Percentiles rank a stretch among this genome's conserved stretches.
Conservation (phyloP, 1,140 invertebrate genomes). For the Brachystomella parvula region DNA sequence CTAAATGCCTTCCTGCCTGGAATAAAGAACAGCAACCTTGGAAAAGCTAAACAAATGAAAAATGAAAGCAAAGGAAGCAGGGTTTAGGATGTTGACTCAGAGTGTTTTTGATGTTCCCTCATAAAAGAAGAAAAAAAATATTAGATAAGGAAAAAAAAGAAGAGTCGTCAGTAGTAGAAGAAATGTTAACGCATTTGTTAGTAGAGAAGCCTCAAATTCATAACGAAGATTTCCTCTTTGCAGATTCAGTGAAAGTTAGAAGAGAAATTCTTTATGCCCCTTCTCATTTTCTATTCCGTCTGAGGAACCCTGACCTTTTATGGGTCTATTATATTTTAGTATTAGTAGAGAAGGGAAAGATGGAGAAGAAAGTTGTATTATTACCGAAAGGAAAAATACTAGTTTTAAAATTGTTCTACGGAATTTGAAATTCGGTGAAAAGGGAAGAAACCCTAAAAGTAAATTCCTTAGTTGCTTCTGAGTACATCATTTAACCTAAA, state of each 20-base stretch:
- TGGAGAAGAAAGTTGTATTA: background rate
- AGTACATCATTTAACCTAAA: too few species aligned
- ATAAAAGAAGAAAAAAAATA: too few species aligned
- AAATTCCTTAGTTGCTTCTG: too few species aligned
- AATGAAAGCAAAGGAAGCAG: background rate
- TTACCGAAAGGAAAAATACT: background rate
- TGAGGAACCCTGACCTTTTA: slow-evolving; percentile 7
- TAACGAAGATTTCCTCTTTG: slow-evolving; percentile 6
- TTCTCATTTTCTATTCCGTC: background rate
- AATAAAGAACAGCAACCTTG: too few species aligned
- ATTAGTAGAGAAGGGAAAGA: slow-evolving; percentile 2
- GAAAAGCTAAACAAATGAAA: too few species aligned
- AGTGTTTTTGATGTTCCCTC: slow-evolving; percentile 11
- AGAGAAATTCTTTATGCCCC: background rate
- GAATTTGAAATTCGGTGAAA: background rate
- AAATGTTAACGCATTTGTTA: background rate
- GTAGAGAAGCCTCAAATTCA: background rate
- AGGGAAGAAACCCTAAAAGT: too few species aligned
- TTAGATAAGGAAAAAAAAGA: too few species aligned
- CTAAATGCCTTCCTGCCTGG: too few species aligned
- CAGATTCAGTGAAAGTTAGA: background rate
- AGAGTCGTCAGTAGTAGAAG: background rate
- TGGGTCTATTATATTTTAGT: slow-evolving; percentile 7
- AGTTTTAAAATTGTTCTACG: background rate
- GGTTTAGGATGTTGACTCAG: slow-evolving; percentile 2